phyloP scores from a whole-genome alignment of 2,888 invertebrate genomes.

The Cephus rjabovi region DNA sequence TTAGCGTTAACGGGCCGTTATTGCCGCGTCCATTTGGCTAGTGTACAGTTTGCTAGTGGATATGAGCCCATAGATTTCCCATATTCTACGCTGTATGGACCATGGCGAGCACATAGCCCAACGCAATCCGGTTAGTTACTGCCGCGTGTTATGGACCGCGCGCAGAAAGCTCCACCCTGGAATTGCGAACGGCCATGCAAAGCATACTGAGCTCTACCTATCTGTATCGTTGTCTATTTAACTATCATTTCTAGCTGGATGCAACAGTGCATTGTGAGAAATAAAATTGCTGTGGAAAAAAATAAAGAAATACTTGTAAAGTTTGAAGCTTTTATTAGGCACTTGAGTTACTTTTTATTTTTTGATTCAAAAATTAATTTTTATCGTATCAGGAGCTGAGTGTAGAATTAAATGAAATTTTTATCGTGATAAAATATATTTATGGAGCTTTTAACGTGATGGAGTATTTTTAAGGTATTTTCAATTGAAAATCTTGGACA shows the following conservation, averaged over 20 bases:
- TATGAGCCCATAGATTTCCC: constrained; percentile 66
- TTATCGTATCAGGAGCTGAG: background rate
- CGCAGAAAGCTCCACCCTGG: constrained; percentile 20
- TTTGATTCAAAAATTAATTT: background rate
- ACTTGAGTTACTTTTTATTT: background rate
- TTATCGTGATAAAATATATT: too few species aligned
- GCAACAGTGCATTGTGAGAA: background rate
- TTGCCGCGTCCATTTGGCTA: constrained; percentile 67
- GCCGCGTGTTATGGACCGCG: constrained; percentile 58
- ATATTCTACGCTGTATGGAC: constrained; percentile 60
- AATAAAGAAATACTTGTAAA: background rate
- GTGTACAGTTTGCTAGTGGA: constrained; percentile 63
- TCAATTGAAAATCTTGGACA: background rate
- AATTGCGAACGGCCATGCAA: background rate
- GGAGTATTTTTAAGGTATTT: background rate
- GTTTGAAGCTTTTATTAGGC: background rate
- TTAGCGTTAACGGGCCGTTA: constrained; percentile 68
- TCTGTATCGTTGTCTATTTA: background rate
- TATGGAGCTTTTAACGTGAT: too few species aligned
- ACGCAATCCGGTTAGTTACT: constrained; percentile 66
- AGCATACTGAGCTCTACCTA: background rate
- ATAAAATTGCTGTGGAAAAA: background rate
- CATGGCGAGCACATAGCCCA: constrained; percentile 56
- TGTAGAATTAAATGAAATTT: too few species aligned
- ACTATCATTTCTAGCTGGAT: background rate